phyloP scores from a whole-genome alignment of 2,888 invertebrate genomes.

The Philonicus albiceps region DNA sequence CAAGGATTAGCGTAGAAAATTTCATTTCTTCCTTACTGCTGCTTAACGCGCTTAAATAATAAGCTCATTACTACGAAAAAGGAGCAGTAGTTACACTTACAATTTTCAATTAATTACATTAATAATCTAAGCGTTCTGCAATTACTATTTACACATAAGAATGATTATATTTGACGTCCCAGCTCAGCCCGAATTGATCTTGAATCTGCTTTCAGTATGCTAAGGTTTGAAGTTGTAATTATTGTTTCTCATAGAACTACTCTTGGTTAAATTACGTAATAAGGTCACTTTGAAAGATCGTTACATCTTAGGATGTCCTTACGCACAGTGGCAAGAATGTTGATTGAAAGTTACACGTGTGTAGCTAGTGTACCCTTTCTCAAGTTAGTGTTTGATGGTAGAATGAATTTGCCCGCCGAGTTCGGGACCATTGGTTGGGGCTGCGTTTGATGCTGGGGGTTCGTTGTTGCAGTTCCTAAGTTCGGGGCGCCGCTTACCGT shows the following conservation, averaged over 20 bases:
- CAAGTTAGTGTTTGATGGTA: constrained; percentile 62
- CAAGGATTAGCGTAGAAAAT: not conserved
- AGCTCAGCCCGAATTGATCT: not conserved
- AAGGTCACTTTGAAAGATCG: constrained; percentile 37
- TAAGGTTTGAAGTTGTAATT: not conserved
- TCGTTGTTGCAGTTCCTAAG: constrained; percentile 59
- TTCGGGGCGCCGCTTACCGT: constrained; percentile 71
- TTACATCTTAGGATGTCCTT: constrained; percentile 12
- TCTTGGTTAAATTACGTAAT: constrained; percentile 10
- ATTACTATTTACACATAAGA: not conserved
- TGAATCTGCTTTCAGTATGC: not conserved
- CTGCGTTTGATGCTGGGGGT: constrained; percentile 68
- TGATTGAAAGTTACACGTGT: constrained; percentile 66
- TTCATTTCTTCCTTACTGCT: not conserved
- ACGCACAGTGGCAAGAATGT: constrained; percentile 22
- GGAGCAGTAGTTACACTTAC: not conserved
- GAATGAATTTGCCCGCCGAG: constrained; percentile 63
- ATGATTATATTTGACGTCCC: not conserved
- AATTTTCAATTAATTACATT: not conserved
- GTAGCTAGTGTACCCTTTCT: constrained; percentile 68
- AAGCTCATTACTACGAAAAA: not conserved
- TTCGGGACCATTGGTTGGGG: constrained; percentile 66
- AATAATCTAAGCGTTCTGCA: not conserved
- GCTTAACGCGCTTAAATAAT: not conserved
- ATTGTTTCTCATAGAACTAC: not conserved